Base-by-base conservation (phyloP, 2,888 invertebrate species). In the Diplolepis rosae region DNA sequence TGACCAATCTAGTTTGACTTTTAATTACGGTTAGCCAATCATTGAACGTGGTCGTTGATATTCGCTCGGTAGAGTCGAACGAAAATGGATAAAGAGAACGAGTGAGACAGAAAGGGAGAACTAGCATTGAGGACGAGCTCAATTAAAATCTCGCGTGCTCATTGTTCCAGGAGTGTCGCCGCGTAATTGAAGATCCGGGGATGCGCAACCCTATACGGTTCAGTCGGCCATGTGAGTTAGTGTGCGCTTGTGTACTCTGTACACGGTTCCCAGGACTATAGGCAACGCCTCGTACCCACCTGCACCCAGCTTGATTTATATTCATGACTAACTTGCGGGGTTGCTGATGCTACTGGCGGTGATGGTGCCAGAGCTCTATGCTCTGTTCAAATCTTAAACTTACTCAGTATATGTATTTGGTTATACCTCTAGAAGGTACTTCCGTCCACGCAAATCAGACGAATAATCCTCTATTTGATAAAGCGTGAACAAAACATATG, bases 101-200 rank as follows among this genome's bases (percentile, higher is more conserved):
- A 15, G 27, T 13, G 54, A 28, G 42, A 27, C 22, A 50, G 18
- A 45, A 18, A 42, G 65, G 15, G 24, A 50, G 51, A 50, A 51
- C 67, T 35, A 24, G 67, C 69, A 65, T 52, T 61, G 71, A 73
- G 68, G 72, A 69, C 69, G 74, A 74, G 68, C 73, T 79, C 79
- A 79, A 81, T 81, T 80, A 80, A 82, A 80, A 82, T 76, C 71
- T 76, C 76, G 73, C 79, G 72, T 75, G 70, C 72, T 79, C 73
- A 72, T 79, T 75, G 77, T 81, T 79, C 71, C 69, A 69, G 66
- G 68, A 77, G 76, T 75, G 77, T 77, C 74, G 71, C 35, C 54
- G 52, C 52, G 70, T 77, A 76, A 79, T 80, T 76, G 78, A 79
- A 78, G 76, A 77, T 74, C 75, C 72, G 56, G 66, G 48, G 42